These are phyloP conservation scores for Megalurothrips usitatus DNA, from an alignment of 2,888 invertebrate species.

Conservation along the genomic window DNA sequence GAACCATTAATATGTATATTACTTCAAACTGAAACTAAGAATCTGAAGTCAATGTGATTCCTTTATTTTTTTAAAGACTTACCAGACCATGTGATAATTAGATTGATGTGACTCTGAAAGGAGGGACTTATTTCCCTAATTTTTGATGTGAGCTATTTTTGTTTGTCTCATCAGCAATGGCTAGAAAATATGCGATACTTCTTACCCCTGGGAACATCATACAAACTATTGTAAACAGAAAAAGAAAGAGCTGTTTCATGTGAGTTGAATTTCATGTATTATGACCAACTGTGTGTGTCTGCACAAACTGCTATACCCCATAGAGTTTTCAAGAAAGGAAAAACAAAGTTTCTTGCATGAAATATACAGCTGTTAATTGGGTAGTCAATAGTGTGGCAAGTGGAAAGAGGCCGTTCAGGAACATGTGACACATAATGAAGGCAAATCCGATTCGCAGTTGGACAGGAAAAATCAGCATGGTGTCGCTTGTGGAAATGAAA, in stretches of 20 bases:
- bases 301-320: not conserved
- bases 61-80: slow-evolving; percentile 20
- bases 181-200: not conserved
- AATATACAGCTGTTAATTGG: too few relatives aligned
- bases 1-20: not conserved
- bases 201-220: not conserved
- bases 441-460: too few relatives aligned
- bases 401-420: too few relatives aligned
- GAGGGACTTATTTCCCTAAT: not conserved
- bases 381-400: too few relatives aligned
- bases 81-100: slow-evolving; percentile 13
- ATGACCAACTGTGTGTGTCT: not conserved
- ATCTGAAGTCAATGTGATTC: slow-evolving; percentile 14
- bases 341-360: too few relatives aligned
- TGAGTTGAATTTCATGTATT: not conserved
- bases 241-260: not conserved
- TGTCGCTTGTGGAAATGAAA: too few relatives aligned
- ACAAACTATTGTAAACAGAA: too few relatives aligned
- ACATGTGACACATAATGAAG: too few relatives aligned
- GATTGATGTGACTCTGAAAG: not conserved
- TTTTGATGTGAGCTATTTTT: not conserved
- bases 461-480: too few relatives aligned
- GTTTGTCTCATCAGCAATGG: not conserved
- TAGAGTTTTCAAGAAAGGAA: too few relatives aligned
- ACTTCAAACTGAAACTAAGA: slow-evolving; percentile 6